These are phyloP conservation scores for Rhegmatorhina hoffmannsi DNA, from an alignment of 2,113 vertebrate species.

Conservation along the genomic window DNA sequence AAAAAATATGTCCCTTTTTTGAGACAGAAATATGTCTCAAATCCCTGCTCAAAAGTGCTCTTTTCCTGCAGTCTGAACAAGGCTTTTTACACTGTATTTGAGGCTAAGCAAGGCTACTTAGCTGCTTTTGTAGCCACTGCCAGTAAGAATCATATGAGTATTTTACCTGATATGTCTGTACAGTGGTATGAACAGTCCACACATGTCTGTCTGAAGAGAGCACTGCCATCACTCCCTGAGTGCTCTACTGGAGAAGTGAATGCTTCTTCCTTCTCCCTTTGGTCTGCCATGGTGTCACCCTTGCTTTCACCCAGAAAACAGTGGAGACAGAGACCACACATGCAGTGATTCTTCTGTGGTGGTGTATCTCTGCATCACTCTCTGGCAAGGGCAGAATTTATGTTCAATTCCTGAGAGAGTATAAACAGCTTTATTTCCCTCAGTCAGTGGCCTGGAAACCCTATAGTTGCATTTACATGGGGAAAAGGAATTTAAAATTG, in stretches of 20 bases:
- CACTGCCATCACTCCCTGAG: fast-evolving
- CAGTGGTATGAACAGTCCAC: fast-evolving
- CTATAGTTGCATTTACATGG: neutral
- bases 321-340: neutral
- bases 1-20: neutral
- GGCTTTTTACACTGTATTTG: neutral
- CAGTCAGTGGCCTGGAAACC: neutral
- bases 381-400: neutral
- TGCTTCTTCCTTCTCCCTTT: neutral
- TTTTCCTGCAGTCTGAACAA: neutral
- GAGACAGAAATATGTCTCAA: neutral
- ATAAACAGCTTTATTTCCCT: neutral
- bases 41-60: neutral
- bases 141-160: neutral
- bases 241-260: neutral
- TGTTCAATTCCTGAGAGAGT: neutral
- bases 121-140: neutral
- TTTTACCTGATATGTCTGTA: neutral
- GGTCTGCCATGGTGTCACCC: fast-evolving
- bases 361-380: neutral
- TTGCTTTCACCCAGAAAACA: neutral
- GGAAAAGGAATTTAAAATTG: neutral
- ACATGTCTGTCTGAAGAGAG: neutral
- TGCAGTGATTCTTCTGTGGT: fast-evolving
- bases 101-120: neutral